A percentile compares a stretch with the other conserved stretches of the same genome.
phyloP scores from a whole-genome alignment of 1,140 invertebrate genomes.

The Ectropis grisescens region DNA sequence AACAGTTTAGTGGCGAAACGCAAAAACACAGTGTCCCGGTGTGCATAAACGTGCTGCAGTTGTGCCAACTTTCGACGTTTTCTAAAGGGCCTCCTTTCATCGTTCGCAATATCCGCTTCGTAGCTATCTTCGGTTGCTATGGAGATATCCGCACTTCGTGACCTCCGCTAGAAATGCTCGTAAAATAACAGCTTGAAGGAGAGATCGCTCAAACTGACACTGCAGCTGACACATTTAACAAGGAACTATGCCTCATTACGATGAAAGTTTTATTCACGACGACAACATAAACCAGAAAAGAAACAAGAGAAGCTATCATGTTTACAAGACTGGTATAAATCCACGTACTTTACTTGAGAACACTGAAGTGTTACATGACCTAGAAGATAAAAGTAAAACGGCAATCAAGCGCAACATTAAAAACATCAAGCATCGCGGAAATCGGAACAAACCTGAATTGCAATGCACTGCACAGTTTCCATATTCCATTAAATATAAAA shows the following conservation, averaged over 20 bases:
- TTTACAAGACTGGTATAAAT: slow-evolving; percentile 58
- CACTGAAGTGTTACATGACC: slow-evolving; percentile 32
- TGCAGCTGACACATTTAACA: too few species aligned
- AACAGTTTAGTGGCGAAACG: too few species aligned
- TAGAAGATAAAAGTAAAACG: slow-evolving; percentile 49
- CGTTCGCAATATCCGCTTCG: slow-evolving; percentile 15
- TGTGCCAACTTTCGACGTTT: slow-evolving; percentile 46
- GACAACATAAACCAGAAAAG: slow-evolving; percentile 64
- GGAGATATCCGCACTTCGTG: slow-evolving; percentile 15
- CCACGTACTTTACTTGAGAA: slow-evolving; percentile 34
- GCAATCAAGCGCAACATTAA: slow-evolving; percentile 58
- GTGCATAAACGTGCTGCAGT: slow-evolving; percentile 4
- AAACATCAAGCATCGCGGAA: slow-evolving; percentile 49
- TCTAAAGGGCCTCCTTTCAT: slow-evolving; percentile 50
- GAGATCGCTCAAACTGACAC: too few species aligned
- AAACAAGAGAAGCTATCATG: slow-evolving; percentile 66
- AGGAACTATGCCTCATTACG: slow-evolving; percentile 64
- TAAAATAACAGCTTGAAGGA: too few species aligned
- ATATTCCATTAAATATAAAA: slow-evolving; percentile 16
- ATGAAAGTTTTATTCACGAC: slow-evolving; percentile 66
- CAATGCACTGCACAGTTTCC: slow-evolving; percentile 1
- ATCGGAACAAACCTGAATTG: slow-evolving; percentile 32
- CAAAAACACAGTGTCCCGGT: too few species aligned
- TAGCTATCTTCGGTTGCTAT: slow-evolving; percentile 16
- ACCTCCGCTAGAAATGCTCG: slow-evolving; percentile 10